phyloP scores from a whole-genome alignment of 2,888 invertebrate species.

The Megastigmus dorsalis region DNA sequence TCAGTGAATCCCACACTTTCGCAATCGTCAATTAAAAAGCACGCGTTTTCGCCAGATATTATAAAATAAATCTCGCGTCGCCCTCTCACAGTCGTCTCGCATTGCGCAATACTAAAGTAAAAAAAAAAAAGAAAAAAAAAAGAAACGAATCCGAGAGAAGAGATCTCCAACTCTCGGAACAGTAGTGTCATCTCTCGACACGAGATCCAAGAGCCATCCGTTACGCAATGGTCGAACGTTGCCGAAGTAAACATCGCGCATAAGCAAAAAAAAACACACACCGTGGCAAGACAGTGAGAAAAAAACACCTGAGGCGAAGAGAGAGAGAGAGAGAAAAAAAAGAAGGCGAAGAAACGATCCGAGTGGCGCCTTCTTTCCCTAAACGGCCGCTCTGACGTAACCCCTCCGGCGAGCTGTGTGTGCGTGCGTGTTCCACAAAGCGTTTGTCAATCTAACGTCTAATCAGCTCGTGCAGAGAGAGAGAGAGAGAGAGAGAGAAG shows the following conservation, averaged over 20 bases:
- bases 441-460: constrained; percentile 35
- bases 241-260: no score
- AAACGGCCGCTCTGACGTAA: constrained; percentile 40
- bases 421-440: constrained; percentile 12
- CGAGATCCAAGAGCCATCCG: no score
- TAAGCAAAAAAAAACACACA: no score
- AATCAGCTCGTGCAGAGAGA: background rate
- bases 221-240: constrained; percentile 22
- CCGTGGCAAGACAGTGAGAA: background rate
- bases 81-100: background rate
- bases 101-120: background rate
- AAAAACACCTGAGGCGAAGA: background rate
- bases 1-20: background rate
- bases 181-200: constrained; percentile 14
- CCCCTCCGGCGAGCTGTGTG: no score
- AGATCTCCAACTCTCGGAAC: background rate
- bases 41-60: constrained; percentile 20
- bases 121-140: background rate
- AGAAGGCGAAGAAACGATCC: background rate
- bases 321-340: background rate
- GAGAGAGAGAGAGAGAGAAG: no score
- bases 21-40: constrained; percentile 16
- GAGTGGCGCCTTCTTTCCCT: constrained; percentile 16
- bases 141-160: background rate
- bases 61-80: constrained; percentile 13